Base-by-base conservation (phyloP, 2,888 invertebrate genomes). In the Trisateles emortualis region DNA sequence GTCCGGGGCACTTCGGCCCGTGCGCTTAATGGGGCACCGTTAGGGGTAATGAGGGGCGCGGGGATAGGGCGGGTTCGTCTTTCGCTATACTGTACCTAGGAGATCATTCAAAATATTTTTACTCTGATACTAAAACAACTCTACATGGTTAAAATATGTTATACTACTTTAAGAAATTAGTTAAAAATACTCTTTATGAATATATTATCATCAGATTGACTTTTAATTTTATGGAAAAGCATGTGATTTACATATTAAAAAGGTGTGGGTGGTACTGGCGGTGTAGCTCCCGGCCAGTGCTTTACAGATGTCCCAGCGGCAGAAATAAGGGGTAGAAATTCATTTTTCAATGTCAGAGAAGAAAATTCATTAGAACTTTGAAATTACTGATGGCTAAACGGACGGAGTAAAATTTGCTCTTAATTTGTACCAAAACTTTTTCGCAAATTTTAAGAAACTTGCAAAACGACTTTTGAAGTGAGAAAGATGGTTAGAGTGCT, bases 351-450 rank as follows among this genome's bases (percentile, higher is more conserved):
- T 88, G 92, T 92, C 92, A 87, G 81, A 84, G 86, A 88, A 88
- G 87, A 88, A 92, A 92, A 92, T 92, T 92, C 92, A 92, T 92
- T 92, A 92, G 86, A 92, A 92, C 87, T 92, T 89, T 86, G 90
- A 89, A 90, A 92, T 92, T 92, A 90, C 92, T 90, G 90, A 92
- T 92, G 90, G 89, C 88, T 87, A 88, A 92, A 87, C 88, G 90
- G 91, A 88, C 88, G 88, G 83, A 90, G 91, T 88, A 82, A 90
- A 91, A 91, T 90, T 92, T 84, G 84, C 90, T 92, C 90, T 91
- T 91, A 92, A 92, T 92, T 92, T 92, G 91, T 87, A 88, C 86
- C 63, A 72, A 90, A 92, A 92, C 83, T 90, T 92, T 90, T 92
- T 91, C 83, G 76, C 76, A 77, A 86, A 89, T 85, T 88, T 88